phyloP scores from a whole-genome alignment of 2,888 invertebrate species.

The Acheta domesticus region DNA sequence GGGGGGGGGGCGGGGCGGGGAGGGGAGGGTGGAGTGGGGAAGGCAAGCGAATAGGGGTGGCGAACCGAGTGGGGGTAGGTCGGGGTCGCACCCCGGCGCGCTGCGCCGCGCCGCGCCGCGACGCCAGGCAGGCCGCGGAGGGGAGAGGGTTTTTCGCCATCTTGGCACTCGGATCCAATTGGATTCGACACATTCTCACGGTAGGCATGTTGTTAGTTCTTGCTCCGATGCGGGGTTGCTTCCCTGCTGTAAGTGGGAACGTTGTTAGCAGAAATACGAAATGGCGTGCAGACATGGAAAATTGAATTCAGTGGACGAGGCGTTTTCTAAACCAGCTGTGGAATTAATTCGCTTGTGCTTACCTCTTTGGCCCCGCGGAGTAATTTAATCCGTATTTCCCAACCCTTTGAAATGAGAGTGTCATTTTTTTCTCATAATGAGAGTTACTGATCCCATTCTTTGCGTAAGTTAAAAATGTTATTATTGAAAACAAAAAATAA shows the following conservation, averaged over 20 bases:
- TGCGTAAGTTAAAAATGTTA: background rate
- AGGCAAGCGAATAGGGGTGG: background rate
- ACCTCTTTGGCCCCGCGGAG: background rate
- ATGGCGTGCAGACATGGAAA: background rate
- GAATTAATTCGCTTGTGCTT: background rate
- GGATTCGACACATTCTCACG: slow-evolving; percentile 10
- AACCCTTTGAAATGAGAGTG: too few species aligned
- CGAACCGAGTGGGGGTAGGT: background rate
- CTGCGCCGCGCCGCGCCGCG: background rate
- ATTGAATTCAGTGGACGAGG: background rate
- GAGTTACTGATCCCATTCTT: background rate
- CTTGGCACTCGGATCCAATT: background rate
- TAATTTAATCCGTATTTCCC: too few species aligned
- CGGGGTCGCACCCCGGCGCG: too few species aligned
- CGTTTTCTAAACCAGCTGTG: background rate
- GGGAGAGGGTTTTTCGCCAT: background rate
- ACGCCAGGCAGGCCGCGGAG: background rate
- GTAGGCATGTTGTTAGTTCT: background rate
- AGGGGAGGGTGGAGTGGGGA: background rate
- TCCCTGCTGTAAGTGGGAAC: background rate
- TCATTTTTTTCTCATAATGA: background rate
- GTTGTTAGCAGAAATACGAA: background rate
- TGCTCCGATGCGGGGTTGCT: background rate
- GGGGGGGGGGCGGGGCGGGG: background rate
- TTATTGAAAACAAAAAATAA: background rate